Evolutionary conservation across 2,888 invertebrate genomes (phyloP).

Genomic region (Antitype chi): DNA sequence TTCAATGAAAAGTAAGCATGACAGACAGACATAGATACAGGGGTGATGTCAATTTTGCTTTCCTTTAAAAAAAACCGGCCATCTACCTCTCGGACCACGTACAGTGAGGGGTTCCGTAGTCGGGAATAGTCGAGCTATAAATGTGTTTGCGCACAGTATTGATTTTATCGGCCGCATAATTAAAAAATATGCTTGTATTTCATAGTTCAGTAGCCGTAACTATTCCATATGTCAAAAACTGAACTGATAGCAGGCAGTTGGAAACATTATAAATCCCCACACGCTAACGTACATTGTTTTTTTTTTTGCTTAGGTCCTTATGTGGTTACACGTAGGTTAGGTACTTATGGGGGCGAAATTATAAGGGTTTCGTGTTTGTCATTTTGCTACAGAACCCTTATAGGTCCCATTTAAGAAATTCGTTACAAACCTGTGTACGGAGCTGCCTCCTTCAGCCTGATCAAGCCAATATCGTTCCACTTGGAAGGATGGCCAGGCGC

Average conservation of each 20-base stretch:
- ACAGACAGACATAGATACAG: not conserved
- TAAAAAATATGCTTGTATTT: no score
- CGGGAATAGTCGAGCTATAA: no score
- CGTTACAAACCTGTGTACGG: slow-evolving; percentile 50
- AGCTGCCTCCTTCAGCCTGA: slow-evolving; percentile 41
- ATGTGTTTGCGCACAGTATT: no score
- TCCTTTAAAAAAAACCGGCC: not conserved
- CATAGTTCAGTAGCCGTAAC: no score
- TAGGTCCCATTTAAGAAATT: not conserved
- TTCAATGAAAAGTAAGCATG: not conserved
- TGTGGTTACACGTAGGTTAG: not conserved
- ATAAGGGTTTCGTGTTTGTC: not conserved
- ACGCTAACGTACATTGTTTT: not conserved
- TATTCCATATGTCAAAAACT: no score
- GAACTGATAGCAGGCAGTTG: no score
- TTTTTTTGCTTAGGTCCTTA: not conserved
- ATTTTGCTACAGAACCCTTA: not conserved
- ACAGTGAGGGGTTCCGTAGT: no score
- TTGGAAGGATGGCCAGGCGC: not conserved
- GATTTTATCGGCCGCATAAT: no score
- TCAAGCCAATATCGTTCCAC: slow-evolving; percentile 50
- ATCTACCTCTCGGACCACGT: not conserved
- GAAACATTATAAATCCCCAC: not conserved
- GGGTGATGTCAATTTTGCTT: not conserved
- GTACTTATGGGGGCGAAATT: not conserved